Evolutionary conservation across 2,113 vertebrate genomes (phyloP).

Genomic region (Ammospiza nelsoni): DNA sequence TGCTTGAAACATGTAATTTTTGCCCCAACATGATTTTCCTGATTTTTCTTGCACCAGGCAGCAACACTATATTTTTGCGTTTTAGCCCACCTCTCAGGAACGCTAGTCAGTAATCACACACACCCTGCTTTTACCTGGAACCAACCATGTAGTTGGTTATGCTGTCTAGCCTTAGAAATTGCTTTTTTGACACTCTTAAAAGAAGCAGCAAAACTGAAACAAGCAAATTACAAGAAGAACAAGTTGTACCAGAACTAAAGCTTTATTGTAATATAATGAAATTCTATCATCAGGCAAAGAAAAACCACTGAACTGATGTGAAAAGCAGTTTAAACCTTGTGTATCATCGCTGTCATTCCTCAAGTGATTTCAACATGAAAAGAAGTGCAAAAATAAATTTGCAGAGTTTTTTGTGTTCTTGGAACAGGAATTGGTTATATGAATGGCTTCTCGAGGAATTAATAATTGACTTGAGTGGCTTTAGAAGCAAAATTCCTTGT

Average conservation of each 20-base stretch:
- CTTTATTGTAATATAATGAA: constrained; percentile 23
- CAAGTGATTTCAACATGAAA: constrained; percentile 29
- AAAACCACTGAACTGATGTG: neutral
- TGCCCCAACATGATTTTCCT: neutral
- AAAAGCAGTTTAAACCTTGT: neutral
- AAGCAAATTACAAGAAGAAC: neutral
- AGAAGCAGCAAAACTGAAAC: neutral
- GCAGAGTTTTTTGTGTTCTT: neutral
- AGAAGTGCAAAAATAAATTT: constrained; percentile 32
- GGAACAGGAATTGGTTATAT: neutral
- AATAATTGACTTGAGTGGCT: neutral
- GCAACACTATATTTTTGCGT: neutral
- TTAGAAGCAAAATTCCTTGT: neutral
- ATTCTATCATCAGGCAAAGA: constrained; percentile 1
- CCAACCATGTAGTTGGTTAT: neutral
- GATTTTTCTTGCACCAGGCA: neutral
- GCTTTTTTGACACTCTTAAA: neutral
- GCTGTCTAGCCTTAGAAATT: neutral
- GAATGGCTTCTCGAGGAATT: neutral
- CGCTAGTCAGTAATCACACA: neutral
- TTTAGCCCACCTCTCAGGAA: neutral
- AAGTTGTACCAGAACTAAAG: neutral
- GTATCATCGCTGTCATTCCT: neutral
- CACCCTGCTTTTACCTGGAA: neutral
- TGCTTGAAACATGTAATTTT: neutral